These are phyloP conservation scores for Trichacis sp. DNA, from an alignment of 2,888 invertebrate genomes.

Conservation along the genomic window DNA sequence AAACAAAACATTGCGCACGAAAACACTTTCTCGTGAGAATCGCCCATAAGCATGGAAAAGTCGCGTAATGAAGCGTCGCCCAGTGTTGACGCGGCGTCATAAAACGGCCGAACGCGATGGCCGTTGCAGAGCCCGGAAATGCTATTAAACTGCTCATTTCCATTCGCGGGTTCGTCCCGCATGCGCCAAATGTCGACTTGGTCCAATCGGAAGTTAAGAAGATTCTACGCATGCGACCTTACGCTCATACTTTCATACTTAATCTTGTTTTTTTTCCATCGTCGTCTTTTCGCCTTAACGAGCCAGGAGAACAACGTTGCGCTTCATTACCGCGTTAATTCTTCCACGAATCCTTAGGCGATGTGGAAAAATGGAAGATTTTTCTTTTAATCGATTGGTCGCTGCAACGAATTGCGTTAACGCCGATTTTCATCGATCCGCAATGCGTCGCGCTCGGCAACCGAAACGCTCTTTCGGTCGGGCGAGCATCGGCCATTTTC, in stretches of 20 bases:
- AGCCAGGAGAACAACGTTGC: too few relatives aligned
- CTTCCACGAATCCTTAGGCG: too few relatives aligned
- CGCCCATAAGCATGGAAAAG: too few relatives aligned
- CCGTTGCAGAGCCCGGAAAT: conserved; percentile 2
- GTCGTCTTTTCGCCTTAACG: too few relatives aligned
- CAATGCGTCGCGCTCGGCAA: conserved; percentile 26
- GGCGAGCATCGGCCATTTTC: conserved; percentile 30
- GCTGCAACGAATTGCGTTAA: conserved; percentile 3
- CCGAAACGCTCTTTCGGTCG: conserved; percentile 32
- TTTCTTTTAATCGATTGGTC: too few relatives aligned
- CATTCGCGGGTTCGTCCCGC: neutral
- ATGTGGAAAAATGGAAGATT: too few relatives aligned
- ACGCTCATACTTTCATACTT: too few relatives aligned
- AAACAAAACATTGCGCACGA: too few relatives aligned
- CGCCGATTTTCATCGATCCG: conserved; percentile 18
- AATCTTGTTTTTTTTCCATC: too few relatives aligned
- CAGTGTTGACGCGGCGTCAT: neutral
- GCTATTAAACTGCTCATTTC: conserved; percentile 10
- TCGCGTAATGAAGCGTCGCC: neutral
- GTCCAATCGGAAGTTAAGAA: conserved; percentile 13
- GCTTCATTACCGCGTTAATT: too few relatives aligned
- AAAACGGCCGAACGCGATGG: neutral
- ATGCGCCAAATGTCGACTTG: neutral
- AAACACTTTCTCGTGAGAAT: too few relatives aligned
- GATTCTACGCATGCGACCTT: conserved; percentile 20